phyloP scores from a whole-genome alignment of 2,797 vertebrate species.

The Acanthornis magna region DNA sequence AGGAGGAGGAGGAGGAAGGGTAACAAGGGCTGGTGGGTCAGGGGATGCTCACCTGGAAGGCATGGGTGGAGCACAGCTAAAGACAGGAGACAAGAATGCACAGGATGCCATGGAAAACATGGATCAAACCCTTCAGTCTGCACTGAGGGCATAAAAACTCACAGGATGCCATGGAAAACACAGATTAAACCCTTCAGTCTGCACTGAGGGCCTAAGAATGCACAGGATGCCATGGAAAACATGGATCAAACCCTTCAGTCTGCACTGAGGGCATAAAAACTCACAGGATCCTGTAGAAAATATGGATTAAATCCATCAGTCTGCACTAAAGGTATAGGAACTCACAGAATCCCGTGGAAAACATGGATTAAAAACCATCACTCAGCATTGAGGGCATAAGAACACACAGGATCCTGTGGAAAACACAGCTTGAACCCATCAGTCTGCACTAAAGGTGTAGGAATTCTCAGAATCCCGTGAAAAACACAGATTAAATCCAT shows the following conservation, averaged over 20 bases:
- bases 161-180: too few relatives aligned
- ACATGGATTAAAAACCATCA: background rate
- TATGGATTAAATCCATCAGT: too few relatives aligned
- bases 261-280: too few relatives aligned
- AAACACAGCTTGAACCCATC: background rate
- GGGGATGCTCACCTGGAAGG: background rate
- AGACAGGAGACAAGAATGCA: too few relatives aligned
- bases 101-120: rapidly evolving
- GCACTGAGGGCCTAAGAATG: too few relatives aligned
- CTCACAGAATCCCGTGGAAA: rapidly evolving
- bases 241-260: too few relatives aligned
- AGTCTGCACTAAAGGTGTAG: rapidly evolving
- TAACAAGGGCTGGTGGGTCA: background rate
- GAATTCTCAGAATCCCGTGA: rapidly evolving
- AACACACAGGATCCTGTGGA: rapidly evolving
- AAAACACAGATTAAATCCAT: background rate
- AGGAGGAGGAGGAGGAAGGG: background rate
- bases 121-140: background rate
- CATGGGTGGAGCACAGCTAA: too few relatives aligned
- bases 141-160: background rate
- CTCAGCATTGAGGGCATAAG: background rate
- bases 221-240: too few relatives aligned
- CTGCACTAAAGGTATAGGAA: background rate
- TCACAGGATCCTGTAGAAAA: too few relatives aligned
- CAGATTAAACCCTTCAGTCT: too few relatives aligned